phyloP scores from a whole-genome alignment of 1,140 invertebrate genomes.

The Ceratoteleas bidentatus region DNA sequence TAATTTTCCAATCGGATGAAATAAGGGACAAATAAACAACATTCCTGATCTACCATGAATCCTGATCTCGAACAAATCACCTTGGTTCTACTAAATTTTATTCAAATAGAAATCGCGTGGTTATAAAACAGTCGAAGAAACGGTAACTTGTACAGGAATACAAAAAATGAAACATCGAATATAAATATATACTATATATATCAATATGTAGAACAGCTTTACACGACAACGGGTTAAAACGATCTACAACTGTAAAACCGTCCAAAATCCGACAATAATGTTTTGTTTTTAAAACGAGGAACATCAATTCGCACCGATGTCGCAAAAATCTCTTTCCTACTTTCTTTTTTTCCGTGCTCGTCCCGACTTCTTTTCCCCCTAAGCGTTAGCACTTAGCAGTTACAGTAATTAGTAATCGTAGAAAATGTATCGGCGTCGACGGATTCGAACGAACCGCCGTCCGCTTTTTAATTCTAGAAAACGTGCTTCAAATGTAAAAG shows the following conservation, averaged over 20 bases:
- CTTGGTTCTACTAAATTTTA: background rate
- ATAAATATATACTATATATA: conserved; percentile 4
- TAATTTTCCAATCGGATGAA: conserved; percentile 14
- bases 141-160: conserved; percentile 18
- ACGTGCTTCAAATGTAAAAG: conserved; percentile 63
- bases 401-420: conserved; percentile 58
- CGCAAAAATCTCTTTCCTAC: conserved; percentile 40
- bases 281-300: conserved; percentile 44
- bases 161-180: conserved; percentile 24
- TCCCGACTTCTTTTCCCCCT: conserved; percentile 29
- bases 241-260: conserved; percentile 34
- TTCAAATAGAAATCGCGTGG: conserved; percentile 2
- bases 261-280: conserved; percentile 42
- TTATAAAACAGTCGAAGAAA: conserved; percentile 24
- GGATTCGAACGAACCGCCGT: conserved; percentile 15
- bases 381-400: conserved; percentile 58
- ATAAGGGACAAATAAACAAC: background rate
- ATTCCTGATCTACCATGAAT: too few species aligned
- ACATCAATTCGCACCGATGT: conserved; percentile 54
- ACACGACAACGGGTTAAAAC: conserved; percentile 43
- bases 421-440: conserved; percentile 53
- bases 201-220: conserved; percentile 23
- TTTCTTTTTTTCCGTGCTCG: conserved; percentile 21
- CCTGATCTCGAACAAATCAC: background rate
- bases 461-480: conserved; percentile 54